A percentile compares a stretch with the other conserved stretches of the same genome.
phyloP scores from a whole-genome alignment of 2,113 vertebrate species.

The Phalacrocorax pelagicus region DNA sequence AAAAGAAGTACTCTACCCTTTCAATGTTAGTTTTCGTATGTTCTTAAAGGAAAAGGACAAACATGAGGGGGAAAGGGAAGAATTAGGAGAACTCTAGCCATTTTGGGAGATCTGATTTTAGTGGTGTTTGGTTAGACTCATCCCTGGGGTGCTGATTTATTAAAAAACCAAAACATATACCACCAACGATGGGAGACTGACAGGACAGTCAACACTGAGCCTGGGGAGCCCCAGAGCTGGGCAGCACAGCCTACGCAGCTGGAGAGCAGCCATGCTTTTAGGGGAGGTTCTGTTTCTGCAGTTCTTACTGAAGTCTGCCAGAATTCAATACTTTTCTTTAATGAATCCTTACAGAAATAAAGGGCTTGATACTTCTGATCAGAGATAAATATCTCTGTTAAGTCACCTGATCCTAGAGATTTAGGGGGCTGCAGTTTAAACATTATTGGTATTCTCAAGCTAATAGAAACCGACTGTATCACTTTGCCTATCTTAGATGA shows the following conservation, averaged over 20 bases:
- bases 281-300: neutral
- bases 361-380: neutral
- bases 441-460: neutral
- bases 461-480: neutral
- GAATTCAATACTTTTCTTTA: neutral
- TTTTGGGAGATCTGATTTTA: neutral
- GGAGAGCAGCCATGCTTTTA: neutral
- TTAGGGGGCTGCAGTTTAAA: neutral
- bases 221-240: neutral
- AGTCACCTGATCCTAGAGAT: neutral
- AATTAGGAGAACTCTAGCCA: neutral
- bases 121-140: neutral
- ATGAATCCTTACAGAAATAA: neutral
- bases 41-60: neutral
- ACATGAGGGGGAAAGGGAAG: neutral
- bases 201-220: neutral
- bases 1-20: neutral
- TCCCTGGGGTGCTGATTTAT: neutral
- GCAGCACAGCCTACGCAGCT: rapidly evolving
- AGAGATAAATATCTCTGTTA: neutral
- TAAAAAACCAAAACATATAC: neutral
- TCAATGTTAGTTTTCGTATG: neutral
- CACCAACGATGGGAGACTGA: rapidly evolving
- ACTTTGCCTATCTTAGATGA: neutral
- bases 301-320: neutral